Evolutionary conservation across 2,113 vertebrate genomes (phyloP).

Genomic region (Gorsachius goisagi): DNA sequence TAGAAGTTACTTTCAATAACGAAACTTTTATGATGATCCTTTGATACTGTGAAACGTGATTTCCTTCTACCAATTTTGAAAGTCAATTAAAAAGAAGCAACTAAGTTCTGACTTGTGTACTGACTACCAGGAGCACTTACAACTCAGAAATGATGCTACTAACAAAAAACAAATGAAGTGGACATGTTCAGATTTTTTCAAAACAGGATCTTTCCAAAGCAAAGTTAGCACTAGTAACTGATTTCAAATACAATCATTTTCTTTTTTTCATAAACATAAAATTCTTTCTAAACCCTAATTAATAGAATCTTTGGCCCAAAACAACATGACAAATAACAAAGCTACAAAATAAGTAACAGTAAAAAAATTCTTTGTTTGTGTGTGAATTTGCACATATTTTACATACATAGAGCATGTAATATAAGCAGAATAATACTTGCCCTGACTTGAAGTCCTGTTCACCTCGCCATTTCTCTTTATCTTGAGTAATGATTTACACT

Average conservation of each 20-base stretch:
- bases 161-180: not conserved
- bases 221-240: not conserved
- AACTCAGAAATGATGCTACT: not conserved
- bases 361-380: not conserved
- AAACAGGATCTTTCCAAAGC: not conserved
- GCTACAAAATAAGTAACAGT: not conserved
- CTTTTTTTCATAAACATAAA: not conserved
- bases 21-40: not conserved
- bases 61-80: not conserved
- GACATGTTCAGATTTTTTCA: not conserved
- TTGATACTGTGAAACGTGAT: not conserved
- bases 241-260: not conserved
- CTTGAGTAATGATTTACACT: not conserved
- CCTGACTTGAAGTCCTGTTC: not conserved
- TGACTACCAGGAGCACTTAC: not conserved
- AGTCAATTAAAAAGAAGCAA: not conserved
- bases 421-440: not conserved
- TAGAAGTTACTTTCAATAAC: not conserved
- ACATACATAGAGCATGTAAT: not conserved
- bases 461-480: not conserved
- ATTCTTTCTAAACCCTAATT: not conserved
- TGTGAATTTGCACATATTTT: not conserved
- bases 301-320: not conserved
- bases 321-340: not conserved
- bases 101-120: not conserved